Percentiles rank a stretch among this genome's conserved stretches.
These are phyloP conservation scores for Heliocidaris tuberculata DNA, from an alignment of 35 echinoderm and acorn worm genomes.

Conservation along the genomic window DNA sequence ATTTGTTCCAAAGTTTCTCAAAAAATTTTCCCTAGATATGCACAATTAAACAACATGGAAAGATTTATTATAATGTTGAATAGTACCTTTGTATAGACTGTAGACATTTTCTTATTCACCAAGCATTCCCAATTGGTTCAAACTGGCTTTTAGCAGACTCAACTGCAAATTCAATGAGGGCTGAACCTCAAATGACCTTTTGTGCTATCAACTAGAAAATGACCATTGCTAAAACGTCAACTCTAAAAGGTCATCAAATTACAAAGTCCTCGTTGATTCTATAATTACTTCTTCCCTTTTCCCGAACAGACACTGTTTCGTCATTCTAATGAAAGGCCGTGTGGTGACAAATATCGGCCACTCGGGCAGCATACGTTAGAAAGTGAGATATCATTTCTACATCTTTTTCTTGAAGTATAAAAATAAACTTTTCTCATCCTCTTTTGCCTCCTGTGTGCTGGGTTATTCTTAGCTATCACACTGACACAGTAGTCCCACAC, in stretches of 20 bases:
- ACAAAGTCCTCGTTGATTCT: neutral
- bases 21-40: no score
- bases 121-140: neutral
- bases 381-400: neutral
- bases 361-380: neutral
- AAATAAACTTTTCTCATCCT: neutral
- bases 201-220: neutral
- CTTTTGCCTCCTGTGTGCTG: neutral
- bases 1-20: no score
- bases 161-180: neutral
- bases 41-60: no score
- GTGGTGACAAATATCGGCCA: neutral
- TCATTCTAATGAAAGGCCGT: neutral
- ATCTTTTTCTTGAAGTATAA: neutral
- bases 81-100: neutral
- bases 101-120: neutral
- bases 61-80: no score
- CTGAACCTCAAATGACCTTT: neutral
- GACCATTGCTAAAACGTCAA: neutral
- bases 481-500: neutral
- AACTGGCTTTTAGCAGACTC: neutral
- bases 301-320: neutral
- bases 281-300: neutral
- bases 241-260: neutral
- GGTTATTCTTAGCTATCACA: neutral